A percentile compares a stretch with the other conserved stretches of the same genome.
These are phyloP conservation scores for Eretmocerus hayati DNA, from an alignment of 2,888 invertebrate genomes.

Conservation along the genomic window DNA sequence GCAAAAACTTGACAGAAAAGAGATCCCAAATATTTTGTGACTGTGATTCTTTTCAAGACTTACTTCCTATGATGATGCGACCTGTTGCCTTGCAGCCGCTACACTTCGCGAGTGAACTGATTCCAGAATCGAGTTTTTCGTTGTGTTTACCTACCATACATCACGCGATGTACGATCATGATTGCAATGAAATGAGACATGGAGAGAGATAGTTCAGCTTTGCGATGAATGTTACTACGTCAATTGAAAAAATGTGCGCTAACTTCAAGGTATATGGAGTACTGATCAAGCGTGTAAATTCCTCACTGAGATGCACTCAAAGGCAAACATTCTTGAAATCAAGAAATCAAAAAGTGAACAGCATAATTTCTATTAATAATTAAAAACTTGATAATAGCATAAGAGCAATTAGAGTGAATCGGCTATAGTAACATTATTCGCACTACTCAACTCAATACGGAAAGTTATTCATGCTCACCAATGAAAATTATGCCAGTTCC, in stretches of 20 bases:
- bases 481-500: constrained; percentile 81
- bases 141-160: constrained; percentile 46
- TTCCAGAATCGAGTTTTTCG: constrained; percentile 45
- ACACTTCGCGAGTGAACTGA: constrained; percentile 46
- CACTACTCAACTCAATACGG: constrained; percentile 3
- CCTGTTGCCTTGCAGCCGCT: constrained; percentile 45
- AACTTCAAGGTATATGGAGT: too few species aligned
- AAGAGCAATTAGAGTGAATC: background rate
- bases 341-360: background rate
- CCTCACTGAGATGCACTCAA: too few species aligned
- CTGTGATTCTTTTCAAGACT: constrained; percentile 40
- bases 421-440: constrained; percentile 19
- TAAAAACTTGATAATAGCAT: too few species aligned
- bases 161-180: constrained; percentile 45
- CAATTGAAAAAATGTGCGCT: too few species aligned
- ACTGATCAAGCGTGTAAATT: too few species aligned
- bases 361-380: constrained; percentile 5
- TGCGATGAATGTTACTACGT: constrained; percentile 27
- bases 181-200: constrained; percentile 42
- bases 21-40: constrained; percentile 35
- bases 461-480: constrained; percentile 44
- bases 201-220: constrained; percentile 28
- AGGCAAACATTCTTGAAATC: too few species aligned
- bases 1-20: constrained; percentile 10
- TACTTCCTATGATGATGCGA: constrained; percentile 46